These are phyloP conservation scores for Coelopa frigida DNA, from an alignment of 1,140 invertebrate genomes.

Conservation along the genomic window DNA sequence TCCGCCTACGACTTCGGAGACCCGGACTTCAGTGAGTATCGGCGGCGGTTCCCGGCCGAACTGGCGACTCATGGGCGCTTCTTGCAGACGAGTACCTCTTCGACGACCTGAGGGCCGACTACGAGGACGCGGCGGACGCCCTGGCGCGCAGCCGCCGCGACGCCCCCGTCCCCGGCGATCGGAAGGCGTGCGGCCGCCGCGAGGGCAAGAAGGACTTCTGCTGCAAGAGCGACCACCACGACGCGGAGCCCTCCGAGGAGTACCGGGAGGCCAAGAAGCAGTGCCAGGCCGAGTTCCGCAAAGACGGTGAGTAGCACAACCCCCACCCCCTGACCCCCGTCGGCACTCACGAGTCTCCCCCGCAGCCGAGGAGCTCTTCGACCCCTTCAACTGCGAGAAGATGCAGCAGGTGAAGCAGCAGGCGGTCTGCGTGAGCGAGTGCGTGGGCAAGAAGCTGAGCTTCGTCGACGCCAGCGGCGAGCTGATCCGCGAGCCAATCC, in stretches of 20 bases:
- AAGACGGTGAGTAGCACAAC: constrained; percentile 13
- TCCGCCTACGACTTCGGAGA: constrained; percentile 15
- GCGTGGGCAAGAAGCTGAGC: constrained; percentile 7
- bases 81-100: constrained; percentile 12
- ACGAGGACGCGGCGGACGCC: constrained; percentile 1
- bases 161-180: not conserved
- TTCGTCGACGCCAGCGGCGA: constrained; percentile 11
- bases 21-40: constrained; percentile 11
- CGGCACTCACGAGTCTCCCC: too few species aligned
- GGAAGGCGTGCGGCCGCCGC: constrained; percentile 7
- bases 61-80: not conserved
- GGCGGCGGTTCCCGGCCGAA: not conserved
- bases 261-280: constrained; percentile 11
- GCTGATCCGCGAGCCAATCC: constrained; percentile 11
- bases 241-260: constrained; percentile 2
- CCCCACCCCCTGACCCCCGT: too few species aligned
- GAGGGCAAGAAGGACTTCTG: constrained; percentile 11
- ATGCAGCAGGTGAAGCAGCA: constrained; percentile 12
- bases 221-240: constrained; percentile 4
- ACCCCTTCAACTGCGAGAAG: constrained; percentile 16
- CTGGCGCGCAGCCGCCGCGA: constrained; percentile 1
- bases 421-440: constrained; percentile 14
- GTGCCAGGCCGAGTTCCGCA: constrained; percentile 9
- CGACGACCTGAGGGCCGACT: constrained; percentile 7
- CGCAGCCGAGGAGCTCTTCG: constrained; percentile 10